Percentiles rank a stretch among this genome's conserved stretches.
Conservation (phyloP, 2,888 invertebrate species). For the Drosophila dives region DNA sequence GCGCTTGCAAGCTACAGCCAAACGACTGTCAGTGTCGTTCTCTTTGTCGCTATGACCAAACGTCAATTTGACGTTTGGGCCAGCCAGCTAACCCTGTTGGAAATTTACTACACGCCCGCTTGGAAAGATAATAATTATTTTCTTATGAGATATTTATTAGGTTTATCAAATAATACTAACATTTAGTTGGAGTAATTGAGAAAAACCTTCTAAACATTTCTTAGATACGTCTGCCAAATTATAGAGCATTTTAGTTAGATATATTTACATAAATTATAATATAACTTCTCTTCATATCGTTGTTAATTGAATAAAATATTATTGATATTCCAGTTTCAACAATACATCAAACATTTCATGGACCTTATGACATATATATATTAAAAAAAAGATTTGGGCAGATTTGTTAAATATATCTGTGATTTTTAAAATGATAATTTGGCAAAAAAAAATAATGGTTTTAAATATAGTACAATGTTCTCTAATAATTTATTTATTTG, state of each 20-base stretch:
- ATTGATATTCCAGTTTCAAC: neutral
- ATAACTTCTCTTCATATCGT: neutral
- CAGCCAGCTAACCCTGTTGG: constrained; percentile 52
- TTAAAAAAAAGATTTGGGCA: no score
- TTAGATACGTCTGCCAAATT: neutral
- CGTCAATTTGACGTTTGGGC: constrained; percentile 71
- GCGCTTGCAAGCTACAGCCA: constrained; percentile 39
- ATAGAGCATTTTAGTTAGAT: neutral
- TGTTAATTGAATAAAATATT: neutral
- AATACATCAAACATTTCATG: neutral
- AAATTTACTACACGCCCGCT: constrained; percentile 38
- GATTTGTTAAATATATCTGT: no score
- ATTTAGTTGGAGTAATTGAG: neutral
- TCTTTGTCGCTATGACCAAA: constrained; percentile 69
- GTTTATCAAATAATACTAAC: neutral
- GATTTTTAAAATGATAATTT: no score
- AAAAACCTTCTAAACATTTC: neutral
- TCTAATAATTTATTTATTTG: no score
- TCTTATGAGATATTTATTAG: neutral
- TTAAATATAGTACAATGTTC: no score
- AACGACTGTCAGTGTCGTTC: constrained; percentile 67
- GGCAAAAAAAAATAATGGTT: no score
- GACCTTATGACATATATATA: no score
- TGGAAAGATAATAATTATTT: constrained; percentile 1
- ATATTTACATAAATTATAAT: neutral